Evolutionary conservation across 2,888 invertebrate species (phyloP), one percentile per base, ranked within the genome.

Genomic region (Leucozona laternaria): DNA sequence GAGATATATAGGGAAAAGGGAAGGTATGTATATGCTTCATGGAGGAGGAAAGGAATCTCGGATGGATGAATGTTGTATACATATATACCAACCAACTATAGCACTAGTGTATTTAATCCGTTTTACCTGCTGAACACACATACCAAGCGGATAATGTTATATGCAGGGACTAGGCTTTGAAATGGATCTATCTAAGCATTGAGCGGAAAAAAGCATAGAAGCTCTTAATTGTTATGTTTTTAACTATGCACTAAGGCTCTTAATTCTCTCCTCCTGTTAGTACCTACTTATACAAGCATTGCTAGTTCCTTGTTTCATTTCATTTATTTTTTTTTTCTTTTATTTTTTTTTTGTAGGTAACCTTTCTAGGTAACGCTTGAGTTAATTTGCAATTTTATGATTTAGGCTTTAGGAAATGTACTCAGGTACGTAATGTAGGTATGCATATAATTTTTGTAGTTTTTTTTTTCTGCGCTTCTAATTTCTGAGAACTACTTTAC

Each of bases 121-220:
- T 77, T 71, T 43, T 77, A 71, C 77, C 57, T 71, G 34, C 60
- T 28, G 48, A 60, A 34, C 55, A 81, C 64, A 55, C 62, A 70
- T 55, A 55, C 76, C 66, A 79, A 73, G 58, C 68, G 68, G 43
- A 73, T 55, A 79, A 73, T 79, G 73, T 79, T 79, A 72, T 60
- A 57, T 57, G 66, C 45, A 17, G 55, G 25, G 64, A 64, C 64
- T 64, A 34, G 34, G 37, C 55, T 64, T 75, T 75, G 75, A 66
- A 76, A 76, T 57, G 48, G 66, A 76, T 76, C 57, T 48, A 57
- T 68, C 25, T 25, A 53, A 68, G 68, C 68, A 66, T 64, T 64
- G 64, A 55, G 76, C 55, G 53, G 60, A 62, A 75, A 66, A 66
- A 64, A 68, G 37, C 68, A 68, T 68, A 68, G 53, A 68, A 37